phyloP scores from a whole-genome alignment of 2,888 invertebrate species.

The Agrochola lychnidis region DNA sequence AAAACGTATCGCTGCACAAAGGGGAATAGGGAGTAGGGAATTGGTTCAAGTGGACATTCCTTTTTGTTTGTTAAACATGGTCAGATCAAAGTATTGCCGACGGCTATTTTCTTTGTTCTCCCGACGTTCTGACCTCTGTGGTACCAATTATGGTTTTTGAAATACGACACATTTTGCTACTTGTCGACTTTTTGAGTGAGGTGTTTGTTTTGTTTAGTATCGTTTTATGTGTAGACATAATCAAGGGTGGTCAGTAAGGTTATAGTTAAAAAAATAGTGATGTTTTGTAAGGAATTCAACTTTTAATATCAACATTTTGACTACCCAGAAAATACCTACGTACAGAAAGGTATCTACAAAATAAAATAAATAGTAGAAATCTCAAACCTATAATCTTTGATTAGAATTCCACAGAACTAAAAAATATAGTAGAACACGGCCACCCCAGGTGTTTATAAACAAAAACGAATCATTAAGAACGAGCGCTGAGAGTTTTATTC shows the following conservation, averaged over 20 bases:
- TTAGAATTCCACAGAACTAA: neutral
- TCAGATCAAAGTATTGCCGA: constrained; percentile 46
- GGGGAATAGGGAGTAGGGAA: constrained; percentile 23
- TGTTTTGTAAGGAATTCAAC: neutral
- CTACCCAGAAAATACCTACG: neutral
- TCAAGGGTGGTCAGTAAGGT: fast-evolving
- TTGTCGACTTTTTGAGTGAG: constrained; percentile 2
- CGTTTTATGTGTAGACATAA: neutral
- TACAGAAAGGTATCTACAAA: neutral
- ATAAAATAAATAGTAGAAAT: neutral
- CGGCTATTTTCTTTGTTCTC: constrained; percentile 58
- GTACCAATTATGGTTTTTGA: constrained; percentile 27
- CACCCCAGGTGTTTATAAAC: constrained; percentile 48
- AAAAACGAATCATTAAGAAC: constrained; percentile 56
- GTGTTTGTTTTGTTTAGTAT: constrained; percentile 8
- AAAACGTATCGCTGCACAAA: constrained; percentile 55
- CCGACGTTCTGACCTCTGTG: constrained; percentile 33
- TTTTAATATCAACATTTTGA: neutral
- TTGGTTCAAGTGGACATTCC: constrained; percentile 48
- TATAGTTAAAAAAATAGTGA: neutral
- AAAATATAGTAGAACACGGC: neutral
- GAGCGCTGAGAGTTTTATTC: constrained; percentile 32
- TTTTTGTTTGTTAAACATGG: constrained; percentile 53
- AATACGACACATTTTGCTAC: constrained; percentile 16
- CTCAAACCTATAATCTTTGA: neutral